Conservation (phyloP, 2,113 vertebrate genomes). For the Vulpes ferrilata region DNA sequence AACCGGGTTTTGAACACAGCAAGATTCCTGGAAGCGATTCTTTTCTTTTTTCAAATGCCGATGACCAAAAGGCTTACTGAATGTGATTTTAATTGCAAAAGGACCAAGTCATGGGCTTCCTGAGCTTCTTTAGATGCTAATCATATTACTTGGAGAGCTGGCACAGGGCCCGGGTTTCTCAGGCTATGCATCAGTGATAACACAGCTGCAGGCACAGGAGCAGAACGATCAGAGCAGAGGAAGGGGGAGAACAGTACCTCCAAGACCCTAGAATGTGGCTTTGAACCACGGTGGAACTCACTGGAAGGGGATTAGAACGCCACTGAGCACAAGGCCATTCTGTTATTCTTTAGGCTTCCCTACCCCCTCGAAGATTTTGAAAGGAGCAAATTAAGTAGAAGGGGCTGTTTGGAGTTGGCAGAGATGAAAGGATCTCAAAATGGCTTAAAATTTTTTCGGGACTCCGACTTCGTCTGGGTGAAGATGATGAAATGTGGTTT, state of each 20-base stretch:
- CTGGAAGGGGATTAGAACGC: background rate
- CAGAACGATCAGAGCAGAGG: background rate
- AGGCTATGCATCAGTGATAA: constrained; percentile 2
- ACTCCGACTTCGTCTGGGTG: background rate
- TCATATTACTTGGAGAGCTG: constrained; percentile 4
- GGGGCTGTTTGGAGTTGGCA: background rate
- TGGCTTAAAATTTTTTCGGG: background rate
- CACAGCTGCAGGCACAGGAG: background rate
- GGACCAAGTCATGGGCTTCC: background rate
- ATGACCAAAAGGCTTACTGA: constrained; percentile 7
- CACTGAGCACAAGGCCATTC: background rate
- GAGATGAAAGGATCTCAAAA: constrained; percentile 40
- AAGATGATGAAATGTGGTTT: background rate
- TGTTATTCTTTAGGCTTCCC: background rate
- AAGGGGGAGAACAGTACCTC: background rate
- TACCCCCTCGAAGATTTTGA: background rate
- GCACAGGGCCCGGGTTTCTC: constrained; percentile 35
- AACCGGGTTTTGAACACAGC: background rate
- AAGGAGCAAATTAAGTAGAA: background rate
- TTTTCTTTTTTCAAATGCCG: background rate
- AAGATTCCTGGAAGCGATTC: constrained; percentile 16
- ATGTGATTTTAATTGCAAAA: constrained; percentile 67
- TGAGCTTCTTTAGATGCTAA: constrained; percentile 69
- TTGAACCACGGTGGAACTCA: constrained; percentile 2
- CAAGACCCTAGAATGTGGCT: background rate